Conservation (phyloP, 2,113 vertebrate species). For the Solea solea region DNA sequence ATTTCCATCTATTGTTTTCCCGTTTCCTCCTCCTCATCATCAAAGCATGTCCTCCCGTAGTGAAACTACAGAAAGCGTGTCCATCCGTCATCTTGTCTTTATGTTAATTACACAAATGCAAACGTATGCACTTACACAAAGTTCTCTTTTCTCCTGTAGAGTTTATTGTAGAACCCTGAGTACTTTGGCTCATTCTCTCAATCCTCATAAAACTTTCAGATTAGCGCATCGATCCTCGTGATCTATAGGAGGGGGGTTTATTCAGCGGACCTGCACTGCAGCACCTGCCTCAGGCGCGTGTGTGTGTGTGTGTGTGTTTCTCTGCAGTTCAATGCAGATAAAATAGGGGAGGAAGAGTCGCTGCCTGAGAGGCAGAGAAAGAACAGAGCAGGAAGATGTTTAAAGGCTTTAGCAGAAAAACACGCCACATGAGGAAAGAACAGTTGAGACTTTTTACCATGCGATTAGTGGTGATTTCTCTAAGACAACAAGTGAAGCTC, state of each 20-base stretch:
- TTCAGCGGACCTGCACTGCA: constrained; percentile 58
- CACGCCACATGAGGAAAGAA: not conserved
- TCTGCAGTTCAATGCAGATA: not conserved
- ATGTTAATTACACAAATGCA: too few relatives aligned
- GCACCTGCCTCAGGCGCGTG: constrained; percentile 16
- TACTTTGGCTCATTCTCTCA: constrained; percentile 20
- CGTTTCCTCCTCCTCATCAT: too few relatives aligned
- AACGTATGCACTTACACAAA: not conserved
- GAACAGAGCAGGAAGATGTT: not conserved
- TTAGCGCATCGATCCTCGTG: constrained; percentile 56
- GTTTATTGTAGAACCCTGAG: not conserved
- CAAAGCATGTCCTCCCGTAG: too few relatives aligned
- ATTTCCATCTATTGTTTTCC: too few relatives aligned
- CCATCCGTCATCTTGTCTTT: too few relatives aligned
- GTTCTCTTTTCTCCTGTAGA: constrained; percentile 7
- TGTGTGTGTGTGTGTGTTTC: not conserved
- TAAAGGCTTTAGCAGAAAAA: constrained; percentile 18
- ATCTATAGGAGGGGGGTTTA: constrained; percentile 38
- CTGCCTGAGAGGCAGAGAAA: constrained; percentile 6
- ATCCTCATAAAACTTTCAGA: constrained; percentile 39
- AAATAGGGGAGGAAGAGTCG: constrained; percentile 2
- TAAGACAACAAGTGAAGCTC: not conserved
- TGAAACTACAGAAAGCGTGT: too few relatives aligned
- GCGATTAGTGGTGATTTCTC: not conserved
- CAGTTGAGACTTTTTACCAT: constrained; percentile 9